phyloP scores from a whole-genome alignment of 2,888 invertebrate species.

The Lathronympha strigana region DNA sequence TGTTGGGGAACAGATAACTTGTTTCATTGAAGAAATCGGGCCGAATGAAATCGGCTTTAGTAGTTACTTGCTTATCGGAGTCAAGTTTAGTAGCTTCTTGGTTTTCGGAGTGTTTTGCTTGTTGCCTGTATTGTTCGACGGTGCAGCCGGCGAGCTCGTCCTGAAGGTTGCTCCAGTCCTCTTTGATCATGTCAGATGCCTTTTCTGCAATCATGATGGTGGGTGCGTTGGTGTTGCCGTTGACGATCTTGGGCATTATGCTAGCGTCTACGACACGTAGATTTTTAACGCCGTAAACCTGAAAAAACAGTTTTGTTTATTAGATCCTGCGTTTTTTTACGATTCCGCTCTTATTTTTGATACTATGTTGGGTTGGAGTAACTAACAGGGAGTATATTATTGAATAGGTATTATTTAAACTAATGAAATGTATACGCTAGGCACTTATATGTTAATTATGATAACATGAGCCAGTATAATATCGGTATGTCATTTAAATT shows the following conservation, averaged over 20 bases:
- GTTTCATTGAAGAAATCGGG: constrained; percentile 70
- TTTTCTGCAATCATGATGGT: constrained; percentile 94
- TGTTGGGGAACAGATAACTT: constrained; percentile 59
- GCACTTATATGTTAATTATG: too few species aligned
- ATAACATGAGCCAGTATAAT: too few species aligned
- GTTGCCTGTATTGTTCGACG: constrained; percentile 44
- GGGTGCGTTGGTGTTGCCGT: constrained; percentile 93
- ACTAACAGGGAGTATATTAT: too few species aligned
- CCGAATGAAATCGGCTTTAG: constrained; percentile 43
- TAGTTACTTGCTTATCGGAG: constrained; percentile 47
- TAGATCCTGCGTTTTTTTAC: neutral
- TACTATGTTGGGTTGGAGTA: too few species aligned
- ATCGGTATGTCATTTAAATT: too few species aligned
- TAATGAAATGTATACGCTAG: too few species aligned
- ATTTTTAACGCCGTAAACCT: constrained; percentile 87
- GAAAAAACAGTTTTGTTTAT: constrained; percentile 44
- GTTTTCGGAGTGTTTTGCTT: constrained; percentile 49
- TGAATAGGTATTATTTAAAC: too few species aligned
- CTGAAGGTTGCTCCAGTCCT: constrained; percentile 84
- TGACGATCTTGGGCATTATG: constrained; percentile 91
- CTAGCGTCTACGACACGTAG: constrained; percentile 92
- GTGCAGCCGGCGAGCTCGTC: constrained; percentile 49
- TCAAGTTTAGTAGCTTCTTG: constrained; percentile 46
- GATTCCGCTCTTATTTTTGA: too few species aligned
- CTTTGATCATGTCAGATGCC: constrained; percentile 91